Conservation (phyloP, 2,797 vertebrate species). For the Poeciliopsis infans region DNA sequence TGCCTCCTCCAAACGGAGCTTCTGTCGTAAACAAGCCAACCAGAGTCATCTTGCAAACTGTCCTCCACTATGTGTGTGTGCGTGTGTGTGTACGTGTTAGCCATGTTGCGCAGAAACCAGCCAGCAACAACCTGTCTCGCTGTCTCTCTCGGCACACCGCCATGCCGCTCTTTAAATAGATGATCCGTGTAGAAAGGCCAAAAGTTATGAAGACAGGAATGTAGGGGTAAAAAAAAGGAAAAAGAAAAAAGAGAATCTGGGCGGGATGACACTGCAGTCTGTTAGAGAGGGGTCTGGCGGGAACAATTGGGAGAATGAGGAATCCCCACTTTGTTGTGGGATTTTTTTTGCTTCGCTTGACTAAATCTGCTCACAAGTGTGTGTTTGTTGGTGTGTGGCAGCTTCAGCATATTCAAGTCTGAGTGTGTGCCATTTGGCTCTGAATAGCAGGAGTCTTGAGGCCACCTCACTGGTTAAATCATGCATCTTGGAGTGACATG, state of each 20-base stretch:
- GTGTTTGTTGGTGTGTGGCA: slow-evolving; percentile 28
- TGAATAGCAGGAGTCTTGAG: slow-evolving; percentile 52
- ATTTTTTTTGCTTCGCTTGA: slow-evolving; percentile 45
- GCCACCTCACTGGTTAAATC: slow-evolving; percentile 55
- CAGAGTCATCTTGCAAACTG: slow-evolving; percentile 68
- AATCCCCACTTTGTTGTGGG: slow-evolving; percentile 62
- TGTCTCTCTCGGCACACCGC: slow-evolving; percentile 62
- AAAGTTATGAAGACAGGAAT: slow-evolving; percentile 61
- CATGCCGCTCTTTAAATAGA: slow-evolving; percentile 76
- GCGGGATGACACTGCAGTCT: slow-evolving; percentile 60
- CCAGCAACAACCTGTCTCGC: slow-evolving; percentile 57
- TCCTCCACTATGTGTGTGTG: slow-evolving; percentile 31
- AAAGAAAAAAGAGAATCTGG: slow-evolving; percentile 31
- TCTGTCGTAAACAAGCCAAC: slow-evolving; percentile 71
- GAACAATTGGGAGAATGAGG: slow-evolving; percentile 40
- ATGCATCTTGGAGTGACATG: slow-evolving; percentile 15
- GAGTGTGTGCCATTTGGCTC: slow-evolving; percentile 27
- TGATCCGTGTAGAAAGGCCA: slow-evolving; percentile 58
- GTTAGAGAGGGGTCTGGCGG: slow-evolving; percentile 14
- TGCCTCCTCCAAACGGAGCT: slow-evolving; percentile 57
- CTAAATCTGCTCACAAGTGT: slow-evolving; percentile 45
- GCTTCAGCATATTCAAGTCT: slow-evolving; percentile 21
- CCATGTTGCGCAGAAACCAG: slow-evolving; percentile 40
- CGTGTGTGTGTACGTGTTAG: background rate
- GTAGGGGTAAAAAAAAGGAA: slow-evolving; percentile 24